Percentiles rank a stretch among this genome's conserved stretches.
Conservation (phyloP, 2,797 vertebrate genomes). For the Crocidura indochinensis region DNA sequence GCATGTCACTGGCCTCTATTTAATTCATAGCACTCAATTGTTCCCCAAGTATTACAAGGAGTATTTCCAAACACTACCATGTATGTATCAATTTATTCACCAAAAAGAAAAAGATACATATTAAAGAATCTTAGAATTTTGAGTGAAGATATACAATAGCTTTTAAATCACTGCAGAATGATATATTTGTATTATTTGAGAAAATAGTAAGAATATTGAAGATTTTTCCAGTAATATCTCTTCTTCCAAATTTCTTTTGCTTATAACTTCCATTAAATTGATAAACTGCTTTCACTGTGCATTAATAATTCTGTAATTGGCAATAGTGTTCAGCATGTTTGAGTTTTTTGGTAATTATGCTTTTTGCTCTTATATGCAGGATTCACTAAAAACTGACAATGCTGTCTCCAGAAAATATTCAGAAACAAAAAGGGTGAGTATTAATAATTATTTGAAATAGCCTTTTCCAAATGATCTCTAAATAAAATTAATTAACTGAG, state of each 20-base stretch:
- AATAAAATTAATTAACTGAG: neutral
- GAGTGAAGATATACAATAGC: neutral
- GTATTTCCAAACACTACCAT: no score
- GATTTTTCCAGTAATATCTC: neutral
- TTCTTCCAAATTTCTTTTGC: neutral
- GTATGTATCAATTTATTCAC: no score
- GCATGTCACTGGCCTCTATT: no score
- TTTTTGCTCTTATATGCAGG: neutral
- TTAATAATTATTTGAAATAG: neutral
- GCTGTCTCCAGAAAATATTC: neutral
- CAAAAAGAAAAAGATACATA: neutral
- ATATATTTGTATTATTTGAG: neutral
- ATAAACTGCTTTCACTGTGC: neutral
- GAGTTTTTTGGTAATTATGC: neutral
- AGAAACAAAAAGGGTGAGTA: neutral
- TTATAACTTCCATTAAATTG: neutral
- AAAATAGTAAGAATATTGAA: neutral
- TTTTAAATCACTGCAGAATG: neutral
- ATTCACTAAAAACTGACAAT: neutral
- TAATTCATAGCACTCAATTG: no score
- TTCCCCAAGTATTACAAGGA: no score
- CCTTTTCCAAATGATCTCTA: neutral
- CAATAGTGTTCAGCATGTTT: neutral
- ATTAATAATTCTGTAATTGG: neutral
- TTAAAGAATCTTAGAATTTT: neutral